Conservation (phyloP, 1,140 invertebrate species). For the Drosophila gunungcola region DNA sequence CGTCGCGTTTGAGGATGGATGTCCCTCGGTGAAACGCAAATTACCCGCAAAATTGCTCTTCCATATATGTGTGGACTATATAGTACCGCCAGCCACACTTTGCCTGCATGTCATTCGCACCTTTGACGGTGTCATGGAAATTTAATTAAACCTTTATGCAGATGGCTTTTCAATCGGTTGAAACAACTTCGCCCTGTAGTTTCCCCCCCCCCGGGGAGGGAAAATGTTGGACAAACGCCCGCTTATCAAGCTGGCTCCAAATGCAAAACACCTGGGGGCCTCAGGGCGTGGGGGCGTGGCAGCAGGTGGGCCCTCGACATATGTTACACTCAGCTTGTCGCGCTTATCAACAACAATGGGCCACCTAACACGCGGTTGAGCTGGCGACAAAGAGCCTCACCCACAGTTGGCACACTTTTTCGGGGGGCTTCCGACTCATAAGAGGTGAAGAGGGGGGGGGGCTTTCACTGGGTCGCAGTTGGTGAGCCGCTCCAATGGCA, state of each 20-base stretch:
- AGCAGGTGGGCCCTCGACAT: conserved; percentile 45
- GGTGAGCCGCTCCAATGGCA: conserved; percentile 49
- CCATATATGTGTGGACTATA: neutral
- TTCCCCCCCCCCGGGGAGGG: neutral
- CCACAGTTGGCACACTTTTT: conserved; percentile 67
- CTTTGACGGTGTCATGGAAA: conserved; percentile 38
- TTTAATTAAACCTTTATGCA: conserved; percentile 60
- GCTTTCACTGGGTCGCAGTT: conserved; percentile 2
- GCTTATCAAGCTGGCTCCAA: conserved; percentile 57
- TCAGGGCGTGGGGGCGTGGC: neutral
- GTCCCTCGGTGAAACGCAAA: conserved; percentile 57
- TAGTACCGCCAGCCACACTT: neutral
- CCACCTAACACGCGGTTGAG: conserved; percentile 15
- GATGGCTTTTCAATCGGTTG: conserved; percentile 75
- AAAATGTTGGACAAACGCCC: conserved; percentile 18
- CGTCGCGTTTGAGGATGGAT: conserved; percentile 26
- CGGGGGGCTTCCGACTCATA: conserved; percentile 18
- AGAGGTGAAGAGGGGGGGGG: neutral
- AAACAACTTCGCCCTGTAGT: neutral
- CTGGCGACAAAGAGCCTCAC: conserved; percentile 47
- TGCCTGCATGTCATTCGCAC: conserved; percentile 32
- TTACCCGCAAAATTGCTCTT: conserved; percentile 56
- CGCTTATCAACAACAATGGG: conserved; percentile 42
- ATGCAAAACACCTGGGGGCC: conserved; percentile 26
- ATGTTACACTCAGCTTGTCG: conserved; percentile 59